Percentiles rank a stretch among this genome's conserved stretches.
These are phyloP conservation scores for Clupea harengus DNA, from an alignment of 2,113 vertebrate species.

Conservation along the genomic window DNA sequence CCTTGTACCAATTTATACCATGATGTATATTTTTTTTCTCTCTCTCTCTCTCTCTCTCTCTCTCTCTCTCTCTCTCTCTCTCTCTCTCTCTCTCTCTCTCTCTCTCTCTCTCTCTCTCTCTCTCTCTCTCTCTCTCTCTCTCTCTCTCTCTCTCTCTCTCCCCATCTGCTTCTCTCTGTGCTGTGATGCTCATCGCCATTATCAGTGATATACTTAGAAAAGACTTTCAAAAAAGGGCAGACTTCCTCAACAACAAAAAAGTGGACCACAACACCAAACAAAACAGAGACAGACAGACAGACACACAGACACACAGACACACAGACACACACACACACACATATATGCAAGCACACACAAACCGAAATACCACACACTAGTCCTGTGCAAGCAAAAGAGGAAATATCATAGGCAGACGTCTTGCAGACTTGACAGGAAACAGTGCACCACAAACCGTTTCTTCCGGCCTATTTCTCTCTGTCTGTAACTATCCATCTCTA, in stretches of 20 bases:
- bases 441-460: constrained; percentile 28
- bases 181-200: not conserved
- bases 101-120: not conserved
- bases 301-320: constrained; percentile 16
- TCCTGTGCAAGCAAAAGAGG: constrained; percentile 19
- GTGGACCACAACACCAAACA: constrained; percentile 36
- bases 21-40: too few relatives aligned
- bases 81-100: not conserved
- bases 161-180: not conserved
- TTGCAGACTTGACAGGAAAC: constrained; percentile 38
- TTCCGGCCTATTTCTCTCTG: constrained; percentile 7
- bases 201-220: not conserved
- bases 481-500: not conserved
- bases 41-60: not conserved
- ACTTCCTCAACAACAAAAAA: constrained; percentile 17
- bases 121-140: not conserved
- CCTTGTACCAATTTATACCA: too few relatives aligned
- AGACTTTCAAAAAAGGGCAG: not conserved
- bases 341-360: not conserved
- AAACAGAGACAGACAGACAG: not conserved
- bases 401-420: constrained; percentile 26
- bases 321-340: constrained; percentile 24
- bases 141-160: not conserved
- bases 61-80: not conserved
- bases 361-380: not conserved